Evolutionary conservation across 1,140 invertebrate genomes (phyloP).

Genomic region (Neelides sp.): DNA sequence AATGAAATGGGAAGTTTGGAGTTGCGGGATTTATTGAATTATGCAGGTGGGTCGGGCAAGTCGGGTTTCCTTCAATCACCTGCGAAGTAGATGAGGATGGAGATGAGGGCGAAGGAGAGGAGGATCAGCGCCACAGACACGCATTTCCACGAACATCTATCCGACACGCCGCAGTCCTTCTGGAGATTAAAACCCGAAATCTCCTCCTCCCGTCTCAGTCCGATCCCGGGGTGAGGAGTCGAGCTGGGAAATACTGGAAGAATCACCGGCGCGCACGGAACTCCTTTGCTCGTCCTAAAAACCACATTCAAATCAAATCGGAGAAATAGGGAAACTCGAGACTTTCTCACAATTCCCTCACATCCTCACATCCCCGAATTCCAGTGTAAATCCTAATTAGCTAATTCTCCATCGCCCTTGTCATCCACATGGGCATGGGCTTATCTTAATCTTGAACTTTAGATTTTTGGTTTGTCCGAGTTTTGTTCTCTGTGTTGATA

Average conservation of each 20-base stretch:
- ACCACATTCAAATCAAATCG: background rate
- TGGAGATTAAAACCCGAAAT: slow-evolving; percentile 79
- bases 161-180: slow-evolving; percentile 63
- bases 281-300: slow-evolving; percentile 18
- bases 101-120: slow-evolving; percentile 69
- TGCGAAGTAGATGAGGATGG: slow-evolving; percentile 85
- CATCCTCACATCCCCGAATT: no score
- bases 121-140: slow-evolving; percentile 80
- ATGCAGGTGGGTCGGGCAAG: no score
- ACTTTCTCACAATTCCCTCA: no score
- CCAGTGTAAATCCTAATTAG: no score
- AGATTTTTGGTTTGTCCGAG: no score
- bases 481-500: no score
- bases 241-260: slow-evolving; percentile 42
- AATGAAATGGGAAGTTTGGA: no score
- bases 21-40: no score
- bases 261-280: slow-evolving; percentile 32
- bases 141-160: slow-evolving; percentile 89
- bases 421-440: no score
- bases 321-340: background rate
- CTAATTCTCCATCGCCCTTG: no score
- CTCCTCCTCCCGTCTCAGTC: slow-evolving; percentile 13
- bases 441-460: no score
- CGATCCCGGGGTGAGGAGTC: slow-evolving; percentile 39
- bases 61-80: no score